phyloP scores from a whole-genome alignment of 2,113 vertebrate species.

The Serinus canaria region DNA sequence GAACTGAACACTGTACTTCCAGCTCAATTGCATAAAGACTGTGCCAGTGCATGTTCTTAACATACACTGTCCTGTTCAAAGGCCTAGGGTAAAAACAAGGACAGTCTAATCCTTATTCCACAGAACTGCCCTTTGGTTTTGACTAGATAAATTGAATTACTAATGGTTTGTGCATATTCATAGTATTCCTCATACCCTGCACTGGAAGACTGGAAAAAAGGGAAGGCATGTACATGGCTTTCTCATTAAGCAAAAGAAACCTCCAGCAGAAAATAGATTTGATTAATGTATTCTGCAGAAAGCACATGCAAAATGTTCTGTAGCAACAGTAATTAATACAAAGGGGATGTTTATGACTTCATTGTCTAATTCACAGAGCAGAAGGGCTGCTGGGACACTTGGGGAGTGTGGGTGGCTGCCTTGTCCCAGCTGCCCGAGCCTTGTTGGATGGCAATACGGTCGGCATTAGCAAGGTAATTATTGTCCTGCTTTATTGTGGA shows the following conservation, averaged over 20 bases:
- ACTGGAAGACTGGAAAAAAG: not conserved
- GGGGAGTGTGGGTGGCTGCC: not conserved
- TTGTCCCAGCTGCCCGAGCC: not conserved
- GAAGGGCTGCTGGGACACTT: not conserved
- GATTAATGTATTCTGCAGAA: not conserved
- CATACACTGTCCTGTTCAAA: not conserved
- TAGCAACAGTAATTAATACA: conserved; percentile 1
- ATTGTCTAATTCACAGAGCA: not conserved
- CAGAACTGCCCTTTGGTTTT: not conserved
- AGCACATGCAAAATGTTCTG: not conserved
- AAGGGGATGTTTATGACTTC: not conserved
- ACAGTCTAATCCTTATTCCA: not conserved
- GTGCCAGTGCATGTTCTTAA: not conserved
- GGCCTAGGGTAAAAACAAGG: not conserved
- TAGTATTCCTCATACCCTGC: not conserved
- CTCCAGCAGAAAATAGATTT: not conserved
- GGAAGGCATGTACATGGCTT: not conserved
- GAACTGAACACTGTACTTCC: not conserved
- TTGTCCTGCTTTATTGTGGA: not conserved
- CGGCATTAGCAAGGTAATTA: not conserved
- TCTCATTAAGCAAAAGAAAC: not conserved
- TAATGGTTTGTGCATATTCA: not conserved
- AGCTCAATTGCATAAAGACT: not conserved
- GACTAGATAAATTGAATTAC: conserved; percentile 8
- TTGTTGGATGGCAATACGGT: not conserved